Evolutionary conservation across 1,140 invertebrate genomes (phyloP), one percentile per base, ranked within the genome.

Genomic region (Drosophila serrata): DNA sequence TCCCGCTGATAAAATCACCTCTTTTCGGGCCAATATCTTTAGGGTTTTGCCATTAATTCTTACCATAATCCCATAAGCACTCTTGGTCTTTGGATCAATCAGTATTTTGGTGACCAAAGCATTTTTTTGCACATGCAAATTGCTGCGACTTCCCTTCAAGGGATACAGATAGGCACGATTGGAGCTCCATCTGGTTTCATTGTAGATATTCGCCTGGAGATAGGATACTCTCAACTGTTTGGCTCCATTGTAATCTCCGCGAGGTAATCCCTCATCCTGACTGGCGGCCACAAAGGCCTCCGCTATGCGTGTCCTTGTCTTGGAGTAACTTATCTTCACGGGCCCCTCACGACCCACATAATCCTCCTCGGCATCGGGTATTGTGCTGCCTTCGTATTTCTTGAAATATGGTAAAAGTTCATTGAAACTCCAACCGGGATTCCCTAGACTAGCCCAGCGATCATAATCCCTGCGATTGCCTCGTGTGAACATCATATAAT

Each of bases 401-500:
- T 95, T 95, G 91, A 97, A 98, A 86, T 97, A 98, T 0, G 96
- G 96, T 5, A 97, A 81, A 0, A 97, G 94, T 6, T 97, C 95
- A 2, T 96, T 93, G 93, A 95, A 98, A 5, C 95, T 95, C 98
- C 98, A 99, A 1, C 95, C 96, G 1, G 92, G 75, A 67, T 97
- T 97, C 0, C 97, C 97, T 82, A 96, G 90, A 3, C 84, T 77
- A 6, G 94, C 94, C 97, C 97, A 98, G 17, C 94, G 92, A 84
- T 98, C 95, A 81, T 96, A 98, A 87, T 98, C 97, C 13, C 82
- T 79, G 4, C 94, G 93, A 82, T 96, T 93, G 6, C 97, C 97
- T 74, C 98, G 31, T 0, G 97, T 97, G 76, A 98, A 98, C 42
- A 98, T 97, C 98, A 99, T 97, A 70, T 97, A 98, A 87, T 99